A percentile compares a stretch with the other conserved stretches of the same genome.
Conservation (phyloP, 1,140 invertebrate species). For the Drosophila athabasca region DNA sequence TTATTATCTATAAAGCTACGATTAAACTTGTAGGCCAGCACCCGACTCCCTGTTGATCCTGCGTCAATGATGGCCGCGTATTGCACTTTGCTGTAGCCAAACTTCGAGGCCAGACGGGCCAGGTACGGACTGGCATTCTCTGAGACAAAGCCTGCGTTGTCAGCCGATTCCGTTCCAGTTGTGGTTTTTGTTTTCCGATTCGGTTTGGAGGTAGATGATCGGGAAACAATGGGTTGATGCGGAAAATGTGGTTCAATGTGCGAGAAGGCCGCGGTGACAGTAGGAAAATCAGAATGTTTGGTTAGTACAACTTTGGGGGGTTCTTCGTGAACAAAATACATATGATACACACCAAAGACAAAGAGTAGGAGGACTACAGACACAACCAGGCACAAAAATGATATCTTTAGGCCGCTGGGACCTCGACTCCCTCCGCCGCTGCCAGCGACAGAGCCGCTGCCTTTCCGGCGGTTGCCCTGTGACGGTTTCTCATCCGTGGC, state of each 20-base stretch:
- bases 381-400: constrained; percentile 77
- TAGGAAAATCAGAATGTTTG: constrained; percentile 55
- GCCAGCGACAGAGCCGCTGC: constrained; percentile 34
- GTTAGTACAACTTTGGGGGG: constrained; percentile 47
- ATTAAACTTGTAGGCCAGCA: constrained; percentile 95
- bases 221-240: not conserved
- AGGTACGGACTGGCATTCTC: constrained; percentile 84
- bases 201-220: constrained; percentile 10
- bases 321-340: constrained; percentile 30
- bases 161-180: not conserved
- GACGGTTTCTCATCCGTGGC: constrained; percentile 63
- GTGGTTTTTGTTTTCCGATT: constrained; percentile 14
- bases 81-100: constrained; percentile 89
- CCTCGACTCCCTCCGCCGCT: constrained; percentile 32
- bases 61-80: constrained; percentile 98
- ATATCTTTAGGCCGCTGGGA: constrained; percentile 72
- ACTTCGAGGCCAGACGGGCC: constrained; percentile 87
- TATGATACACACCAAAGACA: constrained; percentile 78
- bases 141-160: constrained; percentile 67
- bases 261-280: constrained; percentile 45
- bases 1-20: constrained; percentile 88
- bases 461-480: constrained; percentile 46
- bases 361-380: constrained; percentile 74
- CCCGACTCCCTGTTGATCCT: constrained; percentile 96
- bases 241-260: constrained; percentile 48